Evolutionary conservation across 2,113 vertebrate species (phyloP).

Genomic region (Saimiri boliviensis): DNA sequence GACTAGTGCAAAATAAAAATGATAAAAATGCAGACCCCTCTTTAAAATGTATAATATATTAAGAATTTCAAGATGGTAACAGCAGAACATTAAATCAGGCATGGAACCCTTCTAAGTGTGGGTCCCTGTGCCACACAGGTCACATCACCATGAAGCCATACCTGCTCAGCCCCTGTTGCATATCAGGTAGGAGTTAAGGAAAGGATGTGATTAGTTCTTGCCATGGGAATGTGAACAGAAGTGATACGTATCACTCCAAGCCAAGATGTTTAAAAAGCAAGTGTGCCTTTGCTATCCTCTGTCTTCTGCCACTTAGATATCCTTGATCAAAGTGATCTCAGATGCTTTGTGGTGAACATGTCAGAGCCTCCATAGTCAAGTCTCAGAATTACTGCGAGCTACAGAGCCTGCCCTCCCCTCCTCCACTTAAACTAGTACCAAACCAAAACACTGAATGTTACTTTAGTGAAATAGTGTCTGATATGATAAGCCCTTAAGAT

Average conservation of each 20-base stretch:
- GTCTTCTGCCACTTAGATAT: background rate
- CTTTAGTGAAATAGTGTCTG: background rate
- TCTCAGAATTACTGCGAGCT: background rate
- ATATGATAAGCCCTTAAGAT: background rate
- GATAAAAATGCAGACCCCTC: background rate
- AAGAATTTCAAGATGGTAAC: background rate
- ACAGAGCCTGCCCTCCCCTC: background rate
- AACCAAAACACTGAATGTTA: background rate
- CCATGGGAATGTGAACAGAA: background rate
- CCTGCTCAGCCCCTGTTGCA: background rate
- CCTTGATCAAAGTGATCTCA: background rate
- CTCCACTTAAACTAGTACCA: background rate
- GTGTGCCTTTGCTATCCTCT: background rate
- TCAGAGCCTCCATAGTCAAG: background rate
- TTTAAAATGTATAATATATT: background rate
- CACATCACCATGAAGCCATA: background rate
- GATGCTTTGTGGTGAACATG: background rate
- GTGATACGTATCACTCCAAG: background rate
- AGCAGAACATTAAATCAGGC: background rate
- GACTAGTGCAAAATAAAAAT: background rate
- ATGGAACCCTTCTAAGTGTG: background rate
- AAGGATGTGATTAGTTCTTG: background rate
- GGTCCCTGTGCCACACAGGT: background rate
- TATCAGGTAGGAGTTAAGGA: background rate
- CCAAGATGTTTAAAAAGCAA: background rate